Conservation (phyloP, 30 jellyfish, hydroid and myxozoan genomes). For the Cassiopea xamachana region DNA sequence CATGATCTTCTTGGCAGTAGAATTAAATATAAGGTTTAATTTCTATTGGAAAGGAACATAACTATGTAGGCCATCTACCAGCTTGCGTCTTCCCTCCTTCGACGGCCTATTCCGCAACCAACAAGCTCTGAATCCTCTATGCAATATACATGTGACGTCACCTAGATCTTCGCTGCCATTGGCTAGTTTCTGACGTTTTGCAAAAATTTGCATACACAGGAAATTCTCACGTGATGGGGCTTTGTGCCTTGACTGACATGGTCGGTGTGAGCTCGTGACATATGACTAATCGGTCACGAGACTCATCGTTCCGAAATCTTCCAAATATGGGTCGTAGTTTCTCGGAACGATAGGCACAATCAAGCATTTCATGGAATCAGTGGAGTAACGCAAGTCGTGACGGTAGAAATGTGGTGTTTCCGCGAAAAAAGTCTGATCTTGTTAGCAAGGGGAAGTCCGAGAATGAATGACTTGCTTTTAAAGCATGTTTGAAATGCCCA, state of each 20-base stretch:
- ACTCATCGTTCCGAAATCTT: not conserved
- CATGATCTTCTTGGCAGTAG: conserved; percentile 10
- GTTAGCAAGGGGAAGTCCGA: no score
- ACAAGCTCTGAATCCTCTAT: not conserved
- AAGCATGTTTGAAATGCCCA: no score
- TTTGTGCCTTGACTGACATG: not conserved
- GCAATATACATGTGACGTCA: conserved; percentile 55
- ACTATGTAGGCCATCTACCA: not conserved
- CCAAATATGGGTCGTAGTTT: not conserved
- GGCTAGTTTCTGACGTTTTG: conserved; percentile 32
- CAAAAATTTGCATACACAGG: conserved; percentile 72
- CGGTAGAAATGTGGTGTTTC: no score
- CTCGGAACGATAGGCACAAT: not conserved
- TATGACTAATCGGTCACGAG: conserved; percentile 48
- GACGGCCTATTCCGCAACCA: not conserved
- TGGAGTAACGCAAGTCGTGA: no score
- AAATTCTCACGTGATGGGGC: conserved; percentile 30
- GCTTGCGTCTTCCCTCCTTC: not conserved
- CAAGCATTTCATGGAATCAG: no score
- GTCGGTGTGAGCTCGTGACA: conserved; percentile 1
- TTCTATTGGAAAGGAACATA: not conserved
- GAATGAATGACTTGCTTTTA: no score
- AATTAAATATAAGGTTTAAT: not conserved
- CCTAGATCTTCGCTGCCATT: conserved; percentile 11
- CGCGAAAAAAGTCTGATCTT: no score